phyloP scores from a whole-genome alignment of 2,797 vertebrate genomes.

The Aselliscus stoliczkanus region DNA sequence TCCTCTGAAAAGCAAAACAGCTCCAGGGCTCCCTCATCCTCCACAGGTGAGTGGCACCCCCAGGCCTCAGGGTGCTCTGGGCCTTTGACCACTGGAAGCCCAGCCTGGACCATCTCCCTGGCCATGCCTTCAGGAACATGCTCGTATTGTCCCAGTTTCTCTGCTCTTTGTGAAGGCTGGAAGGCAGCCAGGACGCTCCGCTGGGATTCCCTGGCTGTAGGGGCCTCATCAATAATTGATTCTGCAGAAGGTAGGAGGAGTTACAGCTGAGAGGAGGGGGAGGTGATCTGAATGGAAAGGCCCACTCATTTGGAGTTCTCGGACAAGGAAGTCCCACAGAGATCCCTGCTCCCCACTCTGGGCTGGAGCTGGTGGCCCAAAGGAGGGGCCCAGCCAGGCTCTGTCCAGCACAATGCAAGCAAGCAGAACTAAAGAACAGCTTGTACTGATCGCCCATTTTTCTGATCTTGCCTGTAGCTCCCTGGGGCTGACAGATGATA shows the following conservation, averaged over 20 bases:
- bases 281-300: neutral
- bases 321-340: neutral
- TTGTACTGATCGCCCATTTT: neutral
- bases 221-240: slow-evolving; percentile 41
- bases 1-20: neutral
- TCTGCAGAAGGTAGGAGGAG: neutral
- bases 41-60: neutral
- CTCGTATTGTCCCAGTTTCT: neutral
- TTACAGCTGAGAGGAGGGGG: neutral
- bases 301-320: neutral
- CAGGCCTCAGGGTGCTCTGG: neutral
- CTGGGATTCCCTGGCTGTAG: neutral
- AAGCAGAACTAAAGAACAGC: neutral
- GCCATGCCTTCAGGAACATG: neutral
- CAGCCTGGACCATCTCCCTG: neutral
- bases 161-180: neutral
- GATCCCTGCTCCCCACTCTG: neutral
- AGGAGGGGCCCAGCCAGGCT: neutral
- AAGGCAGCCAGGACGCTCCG: neutral
- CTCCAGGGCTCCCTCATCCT: neutral
- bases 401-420: neutral
- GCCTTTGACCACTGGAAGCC: neutral
- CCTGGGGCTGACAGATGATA: neutral
- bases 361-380: neutral
- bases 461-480: neutral